Evolutionary conservation across 2,113 vertebrate genomes (phyloP), one percentile per base, ranked within the genome.

Genomic region (Crypturellus undulatus): DNA sequence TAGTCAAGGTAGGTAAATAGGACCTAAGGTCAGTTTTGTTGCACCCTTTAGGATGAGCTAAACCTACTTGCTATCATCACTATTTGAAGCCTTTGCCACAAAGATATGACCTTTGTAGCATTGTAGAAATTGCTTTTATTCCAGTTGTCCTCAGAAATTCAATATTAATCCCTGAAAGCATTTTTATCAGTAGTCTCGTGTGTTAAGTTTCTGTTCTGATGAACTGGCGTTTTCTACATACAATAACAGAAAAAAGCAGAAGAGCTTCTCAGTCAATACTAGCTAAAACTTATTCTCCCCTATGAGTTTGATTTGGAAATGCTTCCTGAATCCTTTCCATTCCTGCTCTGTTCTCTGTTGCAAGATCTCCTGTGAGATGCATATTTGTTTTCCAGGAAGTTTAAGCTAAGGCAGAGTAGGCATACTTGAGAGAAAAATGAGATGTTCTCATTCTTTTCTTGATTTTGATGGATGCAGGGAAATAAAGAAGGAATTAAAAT

Each of bases 311-410:
- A 69, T 51, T 88, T 72, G 72, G 40, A 77, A 90, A 83, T 5
- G 3, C 73, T 90, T 59, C 77, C 59, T 73, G 54, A 21, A 83
- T 70, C 6, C 6, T 34, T 22, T 82, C 8, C 0, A 2, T 87
- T 94, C 72, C 70, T 92, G 52, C 38, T 84, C 49, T 89, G 45
- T 13, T 92, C 4, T 75, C 36, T 42, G 15, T n/a, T 75, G 18
- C 5, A 0, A 9, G 24, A 32, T 28, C 12, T 84, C 34, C 62
- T 72, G 32, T 34, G 25, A 91, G 69, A 64, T 79, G 2, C 2
- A 30, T 22, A 12, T 36, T 81, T 91, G 7, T 8, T 79, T 6
- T 89, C 56, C 24, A 76, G 47, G 42, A 89, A 58, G 25, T 26
- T 94, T 91, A 63, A 82, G 10, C 7, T 81, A 42, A 82, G 81